Conservation (phyloP, 2,888 invertebrate genomes). For the Pyrochroa serraticornis region DNA sequence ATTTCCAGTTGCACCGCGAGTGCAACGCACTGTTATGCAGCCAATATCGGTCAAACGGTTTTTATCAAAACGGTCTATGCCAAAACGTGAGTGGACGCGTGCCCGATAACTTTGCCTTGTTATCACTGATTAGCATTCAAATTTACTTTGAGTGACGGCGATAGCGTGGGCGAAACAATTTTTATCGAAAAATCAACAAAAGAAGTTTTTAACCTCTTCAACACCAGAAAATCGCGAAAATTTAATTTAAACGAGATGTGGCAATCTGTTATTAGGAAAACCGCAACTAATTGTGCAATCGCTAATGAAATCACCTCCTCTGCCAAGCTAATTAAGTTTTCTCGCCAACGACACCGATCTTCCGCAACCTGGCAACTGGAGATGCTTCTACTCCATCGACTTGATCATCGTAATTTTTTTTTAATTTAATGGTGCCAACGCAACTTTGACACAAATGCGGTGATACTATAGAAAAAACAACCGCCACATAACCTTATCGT, state of each 20-base stretch:
- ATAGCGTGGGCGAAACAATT: conserved; percentile 14
- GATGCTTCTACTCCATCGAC: not conserved
- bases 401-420: no score
- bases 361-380: conserved; percentile 4
- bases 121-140: conserved; percentile 17
- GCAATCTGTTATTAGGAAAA: no score
- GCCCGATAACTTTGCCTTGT: conserved; percentile 20
- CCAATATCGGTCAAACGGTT: conserved; percentile 16
- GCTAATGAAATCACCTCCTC: no score
- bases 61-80: conserved; percentile 2
- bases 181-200: conserved; percentile 15
- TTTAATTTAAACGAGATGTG: no score
- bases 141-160: conserved; percentile 11
- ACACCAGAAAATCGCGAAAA: no score
- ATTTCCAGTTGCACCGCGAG: conserved; percentile 24
- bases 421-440: not conserved
- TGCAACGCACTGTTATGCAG: conserved; percentile 18
- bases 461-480: conserved; percentile 19
- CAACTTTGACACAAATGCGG: conserved; percentile 27
- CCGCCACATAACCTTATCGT: conserved; percentile 38
- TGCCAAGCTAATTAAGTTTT: not conserved
- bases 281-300: no score
- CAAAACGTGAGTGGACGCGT: conserved; percentile 15
- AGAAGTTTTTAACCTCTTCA: conserved; percentile 5
- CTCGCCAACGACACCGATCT: not conserved